Conservation (phyloP, 1,140 invertebrate genomes). For the Diabrotica undecimpunctata region DNA sequence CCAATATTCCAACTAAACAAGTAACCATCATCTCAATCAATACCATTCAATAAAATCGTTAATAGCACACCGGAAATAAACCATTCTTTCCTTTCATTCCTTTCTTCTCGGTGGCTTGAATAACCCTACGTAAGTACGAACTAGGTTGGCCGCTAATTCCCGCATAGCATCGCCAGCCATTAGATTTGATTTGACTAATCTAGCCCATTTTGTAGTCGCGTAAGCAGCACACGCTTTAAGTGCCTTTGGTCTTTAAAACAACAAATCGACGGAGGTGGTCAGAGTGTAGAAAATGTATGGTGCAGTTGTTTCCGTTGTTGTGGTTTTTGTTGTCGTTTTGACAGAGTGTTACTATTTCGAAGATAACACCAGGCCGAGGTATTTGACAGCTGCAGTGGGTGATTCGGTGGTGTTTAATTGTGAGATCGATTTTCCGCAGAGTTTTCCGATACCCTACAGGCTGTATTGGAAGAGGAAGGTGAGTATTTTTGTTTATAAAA, state of each 20-base stretch:
- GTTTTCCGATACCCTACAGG: conserved; percentile 81
- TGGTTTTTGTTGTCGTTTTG: conserved; percentile 14
- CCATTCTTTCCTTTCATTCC: background rate
- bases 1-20: no score
- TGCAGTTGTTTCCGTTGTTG: conserved; percentile 4
- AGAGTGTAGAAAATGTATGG: background rate
- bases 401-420: conserved; percentile 86
- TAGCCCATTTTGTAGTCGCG: conserved; percentile 12
- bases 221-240: conserved; percentile 7
- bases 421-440: conserved; percentile 84
- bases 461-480: conserved; percentile 90
- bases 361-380: conserved; percentile 56
- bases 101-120: background rate
- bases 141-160: conserved; percentile 29
- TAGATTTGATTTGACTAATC: conserved; percentile 32
- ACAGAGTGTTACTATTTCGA: conserved; percentile 48
- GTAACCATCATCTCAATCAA: no score
- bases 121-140: conserved; percentile 24
- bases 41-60: no score
- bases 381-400: conserved; percentile 75
- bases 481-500: conserved; percentile 47
- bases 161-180: conserved; percentile 19
- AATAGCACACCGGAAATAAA: background rate
- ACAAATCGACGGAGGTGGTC: background rate
- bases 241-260: background rate